These are phyloP conservation scores for Drosophila silvestris DNA, from an alignment of 2,888 invertebrate species.

Conservation along the genomic window DNA sequence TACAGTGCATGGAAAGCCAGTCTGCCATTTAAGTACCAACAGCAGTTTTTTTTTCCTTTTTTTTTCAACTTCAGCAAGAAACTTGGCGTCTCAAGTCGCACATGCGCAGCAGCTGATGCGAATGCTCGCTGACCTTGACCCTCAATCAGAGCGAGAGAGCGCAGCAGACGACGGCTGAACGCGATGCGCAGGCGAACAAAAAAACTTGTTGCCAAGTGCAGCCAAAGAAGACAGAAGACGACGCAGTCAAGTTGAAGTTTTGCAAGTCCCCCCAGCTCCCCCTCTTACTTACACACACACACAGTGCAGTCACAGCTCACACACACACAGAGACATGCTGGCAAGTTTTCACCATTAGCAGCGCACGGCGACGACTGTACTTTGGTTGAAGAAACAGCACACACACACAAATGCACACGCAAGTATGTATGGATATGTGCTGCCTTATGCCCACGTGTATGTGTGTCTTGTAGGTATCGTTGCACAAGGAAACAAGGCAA, in stretches of 20 bases:
- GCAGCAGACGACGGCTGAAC: constrained; percentile 33
- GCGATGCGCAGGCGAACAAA: constrained; percentile 38
- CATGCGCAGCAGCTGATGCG: constrained; percentile 79
- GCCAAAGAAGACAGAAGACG: constrained; percentile 27
- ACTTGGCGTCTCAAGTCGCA: constrained; percentile 48
- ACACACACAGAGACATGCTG: constrained; percentile 31
- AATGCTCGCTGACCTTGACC: constrained; percentile 75
- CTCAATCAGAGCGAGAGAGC: constrained; percentile 64
- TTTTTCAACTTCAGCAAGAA: constrained; percentile 16
- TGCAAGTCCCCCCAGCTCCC: constrained; percentile 8
- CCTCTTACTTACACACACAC: constrained; percentile 2
- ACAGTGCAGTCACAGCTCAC: constrained; percentile 33
- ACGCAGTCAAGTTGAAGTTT: constrained; percentile 63
- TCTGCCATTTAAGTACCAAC: constrained; percentile 13
- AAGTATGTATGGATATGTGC: constrained; percentile 15
- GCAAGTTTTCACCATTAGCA: constrained; percentile 76
- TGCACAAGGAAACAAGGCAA: constrained; percentile 66
- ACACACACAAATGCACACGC: constrained; percentile 24
- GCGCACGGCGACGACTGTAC: constrained; percentile 71
- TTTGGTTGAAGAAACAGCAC: constrained; percentile 56
- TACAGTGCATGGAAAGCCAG: constrained; percentile 23
- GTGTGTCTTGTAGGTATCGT: constrained; percentile 38
- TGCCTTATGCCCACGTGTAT: constrained; percentile 42
- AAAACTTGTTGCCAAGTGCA: constrained; percentile 76
- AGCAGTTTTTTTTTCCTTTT: constrained; percentile 2